These are phyloP conservation scores for Scotopteryx bipunctaria DNA, from an alignment of 2,888 invertebrate species.

Conservation along the genomic window DNA sequence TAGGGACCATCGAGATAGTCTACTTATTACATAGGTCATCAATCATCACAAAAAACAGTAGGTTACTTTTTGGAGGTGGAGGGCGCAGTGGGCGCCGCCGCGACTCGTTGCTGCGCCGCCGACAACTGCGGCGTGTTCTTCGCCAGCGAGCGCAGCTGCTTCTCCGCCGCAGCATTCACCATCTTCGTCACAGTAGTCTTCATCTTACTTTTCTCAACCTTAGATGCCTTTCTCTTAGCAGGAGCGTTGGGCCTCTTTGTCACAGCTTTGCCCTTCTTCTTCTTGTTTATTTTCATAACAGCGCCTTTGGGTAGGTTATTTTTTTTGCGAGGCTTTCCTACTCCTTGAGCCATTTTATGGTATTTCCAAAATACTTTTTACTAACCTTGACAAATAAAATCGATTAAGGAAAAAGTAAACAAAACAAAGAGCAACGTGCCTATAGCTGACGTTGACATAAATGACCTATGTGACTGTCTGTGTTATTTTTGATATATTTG, in stretches of 20 bases:
- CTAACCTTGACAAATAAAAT: too few species aligned
- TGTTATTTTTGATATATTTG: neutral
- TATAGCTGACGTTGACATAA: constrained; percentile 5
- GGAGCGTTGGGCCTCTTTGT: constrained; percentile 86
- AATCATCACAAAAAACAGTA: neutral
- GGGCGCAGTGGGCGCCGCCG: constrained; percentile 72
- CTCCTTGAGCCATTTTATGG: constrained; percentile 86
- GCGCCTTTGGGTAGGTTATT: constrained; percentile 85
- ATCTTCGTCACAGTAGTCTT: constrained; percentile 87
- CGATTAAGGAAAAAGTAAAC: neutral
- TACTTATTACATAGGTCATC: too few species aligned
- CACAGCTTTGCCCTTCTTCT: constrained; percentile 77
- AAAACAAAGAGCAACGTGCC: constrained; percentile 7
- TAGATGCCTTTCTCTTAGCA: constrained; percentile 83
- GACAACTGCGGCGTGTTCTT: constrained; percentile 77
- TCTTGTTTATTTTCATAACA: constrained; percentile 65
- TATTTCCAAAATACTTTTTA: too few species aligned
- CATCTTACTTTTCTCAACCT: constrained; percentile 84
- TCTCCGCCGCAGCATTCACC: constrained; percentile 87
- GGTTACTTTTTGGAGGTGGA: constrained; percentile 53
- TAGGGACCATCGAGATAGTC: too few species aligned
- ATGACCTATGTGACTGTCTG: neutral
- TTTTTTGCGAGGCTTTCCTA: constrained; percentile 78
- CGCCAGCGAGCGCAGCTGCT: constrained; percentile 85
- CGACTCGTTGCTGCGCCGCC: constrained; percentile 73